These are phyloP conservation scores for Drosophila bocki DNA, from an alignment of 1,140 invertebrate genomes.

Conservation along the genomic window DNA sequence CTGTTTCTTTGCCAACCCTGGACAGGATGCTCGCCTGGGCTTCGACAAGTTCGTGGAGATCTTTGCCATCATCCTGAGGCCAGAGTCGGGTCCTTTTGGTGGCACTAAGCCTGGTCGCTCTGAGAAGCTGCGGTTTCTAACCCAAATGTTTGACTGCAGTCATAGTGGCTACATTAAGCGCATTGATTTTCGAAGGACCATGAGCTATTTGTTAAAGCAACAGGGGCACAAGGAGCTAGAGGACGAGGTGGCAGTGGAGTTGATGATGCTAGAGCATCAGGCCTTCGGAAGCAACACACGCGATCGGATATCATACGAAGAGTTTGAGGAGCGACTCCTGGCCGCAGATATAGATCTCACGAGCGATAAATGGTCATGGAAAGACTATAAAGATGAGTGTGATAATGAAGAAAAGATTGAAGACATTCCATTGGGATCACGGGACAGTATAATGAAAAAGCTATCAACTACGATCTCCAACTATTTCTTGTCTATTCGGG, in stretches of 20 bases:
- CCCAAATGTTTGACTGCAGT: constrained; percentile 47
- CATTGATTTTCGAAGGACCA: constrained; percentile 37
- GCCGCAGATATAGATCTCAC: constrained; percentile 35
- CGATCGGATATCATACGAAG: constrained; percentile 22
- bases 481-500: constrained; percentile 1
- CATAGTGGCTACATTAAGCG: constrained; percentile 29
- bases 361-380: constrained; percentile 52
- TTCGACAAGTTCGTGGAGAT: constrained; percentile 53
- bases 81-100: constrained; percentile 6
- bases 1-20: constrained; percentile 43
- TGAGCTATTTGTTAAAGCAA: constrained; percentile 18
- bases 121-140: constrained; percentile 50
- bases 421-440: neutral
- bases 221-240: neutral
- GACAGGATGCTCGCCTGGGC: constrained; percentile 15
- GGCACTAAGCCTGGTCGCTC: constrained; percentile 9
- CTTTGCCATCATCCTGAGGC: constrained; percentile 48
- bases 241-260: constrained; percentile 29
- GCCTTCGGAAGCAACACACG: constrained; percentile 12
- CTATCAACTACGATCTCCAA: neutral
- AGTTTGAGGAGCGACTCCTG: constrained; percentile 43
- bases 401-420: neutral
- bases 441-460: too few relatives aligned
- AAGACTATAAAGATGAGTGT: neutral
- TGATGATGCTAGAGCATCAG: constrained; percentile 44